phyloP scores from a whole-genome alignment of 2,888 invertebrate species.

The Trissonchulus latispiculum region DNA sequence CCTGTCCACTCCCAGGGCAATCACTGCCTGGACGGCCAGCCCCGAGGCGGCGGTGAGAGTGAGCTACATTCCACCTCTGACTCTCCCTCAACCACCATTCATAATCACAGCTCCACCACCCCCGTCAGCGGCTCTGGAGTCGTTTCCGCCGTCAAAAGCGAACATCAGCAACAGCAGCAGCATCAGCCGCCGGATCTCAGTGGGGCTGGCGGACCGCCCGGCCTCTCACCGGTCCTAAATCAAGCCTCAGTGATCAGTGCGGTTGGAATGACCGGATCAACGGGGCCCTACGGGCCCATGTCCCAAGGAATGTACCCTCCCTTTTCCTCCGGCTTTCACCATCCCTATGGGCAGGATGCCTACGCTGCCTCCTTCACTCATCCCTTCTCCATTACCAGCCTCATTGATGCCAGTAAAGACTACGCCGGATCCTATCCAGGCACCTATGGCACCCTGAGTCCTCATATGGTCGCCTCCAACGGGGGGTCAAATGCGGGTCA shows the following conservation, averaged over 20 bases:
- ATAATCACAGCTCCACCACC: not conserved
- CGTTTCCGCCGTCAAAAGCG: not conserved
- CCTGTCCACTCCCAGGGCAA: too few relatives aligned
- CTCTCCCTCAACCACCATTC: not conserved
- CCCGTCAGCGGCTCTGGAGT: too few relatives aligned
- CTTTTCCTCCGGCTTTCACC: not conserved
- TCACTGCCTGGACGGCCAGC: too few relatives aligned
- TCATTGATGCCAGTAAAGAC: slow-evolving; percentile 21
- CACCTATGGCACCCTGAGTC: slow-evolving; percentile 14
- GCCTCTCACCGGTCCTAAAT: not conserved
- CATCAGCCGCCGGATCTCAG: not conserved
- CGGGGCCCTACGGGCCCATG: not conserved
- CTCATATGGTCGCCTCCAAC: not conserved
- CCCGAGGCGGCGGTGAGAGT: not conserved
- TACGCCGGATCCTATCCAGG: not conserved
- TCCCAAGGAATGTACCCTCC: not conserved
- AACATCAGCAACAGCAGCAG: not conserved
- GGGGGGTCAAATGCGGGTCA: not conserved
- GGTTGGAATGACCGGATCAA: not conserved
- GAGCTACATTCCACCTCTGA: not conserved
- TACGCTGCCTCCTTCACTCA: slow-evolving; percentile 14
- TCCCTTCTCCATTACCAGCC: slow-evolving; percentile 25
- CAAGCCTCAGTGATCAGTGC: not conserved
- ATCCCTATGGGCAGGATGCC: not conserved
- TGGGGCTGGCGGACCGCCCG: not conserved